Percentiles rank a stretch among this genome's conserved stretches.
These are phyloP conservation scores for Notarius quadriscutis DNA, from an alignment of 2,113 vertebrate genomes.

Conservation along the genomic window DNA sequence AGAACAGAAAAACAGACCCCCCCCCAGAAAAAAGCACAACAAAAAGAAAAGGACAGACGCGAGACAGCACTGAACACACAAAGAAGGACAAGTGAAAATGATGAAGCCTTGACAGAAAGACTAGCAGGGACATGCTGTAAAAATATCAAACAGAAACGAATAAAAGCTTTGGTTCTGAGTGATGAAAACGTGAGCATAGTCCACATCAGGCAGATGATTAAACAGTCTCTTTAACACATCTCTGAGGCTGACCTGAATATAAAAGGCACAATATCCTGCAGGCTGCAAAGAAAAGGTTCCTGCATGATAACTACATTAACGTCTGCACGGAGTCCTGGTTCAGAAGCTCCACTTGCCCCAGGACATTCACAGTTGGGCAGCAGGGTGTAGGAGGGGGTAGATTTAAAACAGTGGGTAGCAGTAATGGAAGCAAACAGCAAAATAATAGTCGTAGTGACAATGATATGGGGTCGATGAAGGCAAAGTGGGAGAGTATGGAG, in stretches of 20 bases:
- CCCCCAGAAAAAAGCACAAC: background rate
- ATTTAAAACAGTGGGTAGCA: background rate
- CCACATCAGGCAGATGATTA: background rate
- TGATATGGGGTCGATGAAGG: background rate
- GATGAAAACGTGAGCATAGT: background rate
- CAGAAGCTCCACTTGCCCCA: background rate
- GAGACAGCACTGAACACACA: slow-evolving; percentile 50
- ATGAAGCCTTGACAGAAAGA: slow-evolving; percentile 3
- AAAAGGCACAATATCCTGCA: slow-evolving; percentile 7
- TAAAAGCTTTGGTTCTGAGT: background rate
- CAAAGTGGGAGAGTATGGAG: background rate
- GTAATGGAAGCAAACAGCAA: background rate
- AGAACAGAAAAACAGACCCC: background rate
- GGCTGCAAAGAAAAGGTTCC: background rate
- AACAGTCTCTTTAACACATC: background rate
- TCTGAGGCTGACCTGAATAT: slow-evolving; percentile 4
- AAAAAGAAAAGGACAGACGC: background rate
- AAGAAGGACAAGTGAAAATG: background rate
- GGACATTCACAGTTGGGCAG: background rate
- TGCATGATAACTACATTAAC: background rate
- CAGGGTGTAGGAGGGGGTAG: background rate
- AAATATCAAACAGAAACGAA: background rate
- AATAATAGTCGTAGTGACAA: background rate
- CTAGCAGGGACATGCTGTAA: background rate
- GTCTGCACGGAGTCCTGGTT: background rate